These are phyloP conservation scores for Percina caprodes DNA, from an alignment of 2,113 vertebrate species.

Conservation along the genomic window DNA sequence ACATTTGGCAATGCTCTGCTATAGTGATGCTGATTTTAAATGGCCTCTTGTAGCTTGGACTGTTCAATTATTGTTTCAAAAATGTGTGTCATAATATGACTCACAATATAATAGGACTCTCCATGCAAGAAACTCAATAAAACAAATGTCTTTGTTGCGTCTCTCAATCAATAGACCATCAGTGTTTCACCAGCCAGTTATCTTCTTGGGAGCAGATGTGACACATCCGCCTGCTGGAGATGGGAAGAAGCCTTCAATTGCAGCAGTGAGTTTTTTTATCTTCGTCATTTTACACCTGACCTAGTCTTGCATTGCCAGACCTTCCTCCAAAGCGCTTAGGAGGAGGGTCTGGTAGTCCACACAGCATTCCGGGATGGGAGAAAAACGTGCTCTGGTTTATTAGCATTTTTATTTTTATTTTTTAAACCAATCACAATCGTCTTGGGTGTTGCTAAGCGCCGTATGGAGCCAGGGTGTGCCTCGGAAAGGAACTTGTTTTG, in stretches of 20 bases:
- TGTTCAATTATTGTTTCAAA: neutral
- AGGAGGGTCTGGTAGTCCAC: no score
- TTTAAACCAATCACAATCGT: no score
- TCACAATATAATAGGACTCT: no score
- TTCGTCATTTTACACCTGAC: neutral
- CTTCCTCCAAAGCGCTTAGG: no score
- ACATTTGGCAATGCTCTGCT: neutral
- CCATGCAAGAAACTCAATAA: neutral
- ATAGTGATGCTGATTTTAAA: neutral
- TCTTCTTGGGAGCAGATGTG: constrained; percentile 98
- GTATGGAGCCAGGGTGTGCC: no score
- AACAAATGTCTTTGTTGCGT: neutral
- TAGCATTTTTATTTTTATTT: no score
- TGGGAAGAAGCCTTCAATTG: constrained; percentile 98
- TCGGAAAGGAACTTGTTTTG: no score
- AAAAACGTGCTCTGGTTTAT: no score
- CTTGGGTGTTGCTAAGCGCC: no score
- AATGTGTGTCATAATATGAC: no score
- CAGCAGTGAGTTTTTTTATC: constrained; percentile 89
- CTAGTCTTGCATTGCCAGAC: neutral
- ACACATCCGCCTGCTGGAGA: constrained; percentile 98
- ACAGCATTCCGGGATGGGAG: no score
- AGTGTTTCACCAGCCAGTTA: constrained; percentile 99
- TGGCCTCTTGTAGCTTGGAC: neutral
- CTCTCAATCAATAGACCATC: constrained; percentile 86